A percentile compares a stretch with the other conserved stretches of the same genome.
Conservation (phyloP, 1,140 invertebrate genomes). For the Drosophila paulistorum region DNA sequence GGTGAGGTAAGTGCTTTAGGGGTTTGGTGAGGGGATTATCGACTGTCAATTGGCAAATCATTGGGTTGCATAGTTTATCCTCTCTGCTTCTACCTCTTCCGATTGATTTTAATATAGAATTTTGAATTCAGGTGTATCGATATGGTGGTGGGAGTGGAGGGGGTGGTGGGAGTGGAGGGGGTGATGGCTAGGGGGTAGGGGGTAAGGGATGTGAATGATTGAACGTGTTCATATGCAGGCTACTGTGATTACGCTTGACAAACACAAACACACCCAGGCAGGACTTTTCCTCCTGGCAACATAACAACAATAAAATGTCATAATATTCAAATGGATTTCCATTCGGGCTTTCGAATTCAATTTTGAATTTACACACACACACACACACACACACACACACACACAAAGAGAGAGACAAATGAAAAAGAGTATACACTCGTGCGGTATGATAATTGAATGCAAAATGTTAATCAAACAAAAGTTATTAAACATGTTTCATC, state of each 20-base stretch:
- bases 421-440: slow-evolving; percentile 35
- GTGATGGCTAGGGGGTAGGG: not conserved
- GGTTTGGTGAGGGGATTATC: too few relatives aligned
- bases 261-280: not conserved
- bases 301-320: slow-evolving; percentile 1
- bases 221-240: slow-evolving; percentile 8
- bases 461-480: slow-evolving; percentile 64
- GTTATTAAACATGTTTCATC: slow-evolving; percentile 56
- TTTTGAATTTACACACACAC: slow-evolving; percentile 25
- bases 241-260: slow-evolving; percentile 15
- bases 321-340: slow-evolving; percentile 10
- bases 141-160: not conserved
- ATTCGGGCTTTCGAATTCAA: slow-evolving; percentile 20
- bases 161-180: too few relatives aligned
- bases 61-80: not conserved
- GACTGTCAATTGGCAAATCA: not conserved
- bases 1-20: too few relatives aligned
- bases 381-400: slow-evolving; percentile 5
- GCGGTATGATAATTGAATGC: slow-evolving; percentile 58
- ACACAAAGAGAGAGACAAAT: slow-evolving; percentile 9
- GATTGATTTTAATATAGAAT: not conserved
- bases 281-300: not conserved
- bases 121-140: not conserved
- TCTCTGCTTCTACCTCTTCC: not conserved
- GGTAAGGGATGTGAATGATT: not conserved